phyloP scores from a whole-genome alignment of 2,113 vertebrate species.

The Lepisosteus osseus region DNA sequence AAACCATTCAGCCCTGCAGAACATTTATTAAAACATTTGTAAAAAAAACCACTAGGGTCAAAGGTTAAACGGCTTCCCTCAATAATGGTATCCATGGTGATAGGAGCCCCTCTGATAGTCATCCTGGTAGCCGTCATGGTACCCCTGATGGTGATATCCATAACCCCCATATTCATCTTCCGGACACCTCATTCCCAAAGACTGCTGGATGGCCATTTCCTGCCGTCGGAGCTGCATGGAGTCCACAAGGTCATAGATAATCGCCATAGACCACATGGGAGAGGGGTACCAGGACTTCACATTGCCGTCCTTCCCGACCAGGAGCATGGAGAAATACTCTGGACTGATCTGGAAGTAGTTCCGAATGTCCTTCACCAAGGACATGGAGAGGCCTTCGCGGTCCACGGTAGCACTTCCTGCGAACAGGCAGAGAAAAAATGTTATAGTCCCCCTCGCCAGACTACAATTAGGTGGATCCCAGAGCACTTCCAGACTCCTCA shows the following conservation, averaged over 20 bases:
- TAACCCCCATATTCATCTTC: conserved; percentile 95
- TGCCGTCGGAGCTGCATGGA: conserved; percentile 97
- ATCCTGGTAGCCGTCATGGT: conserved; percentile 91
- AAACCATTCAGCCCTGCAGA: conserved; percentile 9
- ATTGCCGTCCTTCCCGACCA: conserved; percentile 96
- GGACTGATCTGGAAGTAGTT: conserved; percentile 98
- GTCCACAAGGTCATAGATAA: conserved; percentile 94
- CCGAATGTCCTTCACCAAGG: conserved; percentile 90
- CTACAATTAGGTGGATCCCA: no score
- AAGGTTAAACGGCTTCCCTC: conserved; percentile 45
- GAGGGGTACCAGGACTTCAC: conserved; percentile 98
- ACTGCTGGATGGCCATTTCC: conserved; percentile 98
- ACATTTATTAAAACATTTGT: conserved; percentile 16
- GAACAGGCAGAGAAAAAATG: conserved; percentile 10
- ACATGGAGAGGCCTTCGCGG: conserved; percentile 82
- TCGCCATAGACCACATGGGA: conserved; percentile 98
- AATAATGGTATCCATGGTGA: conserved; percentile 90
- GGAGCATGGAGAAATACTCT: conserved; percentile 97
- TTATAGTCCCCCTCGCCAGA: no score
- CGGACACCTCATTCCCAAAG: conserved; percentile 91
- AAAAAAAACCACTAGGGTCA: conserved; percentile 19
- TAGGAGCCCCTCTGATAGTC: conserved; percentile 77
- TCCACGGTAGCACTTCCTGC: conserved; percentile 89
- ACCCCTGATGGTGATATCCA: conserved; percentile 90
- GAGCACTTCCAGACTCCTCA: no score